Evolutionary conservation across 2,888 invertebrate species (phyloP), one percentile per base, ranked within the genome.

Genomic region (Drosophila mercatorum): DNA sequence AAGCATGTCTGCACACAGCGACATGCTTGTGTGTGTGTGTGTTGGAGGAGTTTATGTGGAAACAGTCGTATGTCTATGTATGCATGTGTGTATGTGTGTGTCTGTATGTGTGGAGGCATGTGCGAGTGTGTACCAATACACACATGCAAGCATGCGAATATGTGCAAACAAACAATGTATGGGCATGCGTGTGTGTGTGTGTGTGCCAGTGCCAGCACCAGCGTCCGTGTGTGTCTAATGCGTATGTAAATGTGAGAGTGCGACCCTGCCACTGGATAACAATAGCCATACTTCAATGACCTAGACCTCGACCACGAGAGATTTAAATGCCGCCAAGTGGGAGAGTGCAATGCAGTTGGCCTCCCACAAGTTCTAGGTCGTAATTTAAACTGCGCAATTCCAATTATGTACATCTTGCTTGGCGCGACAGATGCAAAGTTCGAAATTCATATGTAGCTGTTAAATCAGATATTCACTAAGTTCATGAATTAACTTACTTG

Each of bases 261-360:
- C 55, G 71, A 65, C 70, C 71, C 73, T 61, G 72, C 66, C 73
- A 38, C 66, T 67, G 72, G 53, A 62, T 66, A 73, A 72, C 72
- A 71, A 71, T 71, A 58, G 53, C 71, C 56, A 66, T 66, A 66
- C 72, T 71, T 62, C 73, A 61, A 49, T 73, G 72, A 72, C 72
- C 72, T 72, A 72, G 72, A 72, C 72, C 72, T 66, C 61, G 72
- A 72, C 72, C 72, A 66, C 58, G 53, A 72, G 56, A 49, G 73
- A 61, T 72, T 71, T 58, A 61, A 72, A 58, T 58, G 71, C 71
- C 71, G 71, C 46, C 62, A 62, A 58, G 62, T 61, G 53, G 63
- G 58, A 47, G 57, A 36, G 59, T 59, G 59, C 40, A 40, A 22
- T 57, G 34, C 34, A 43, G 51, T 38, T 44, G 34, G n/a, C 55